phyloP scores from a whole-genome alignment of 2,888 invertebrate species.

The Formica aserva region DNA sequence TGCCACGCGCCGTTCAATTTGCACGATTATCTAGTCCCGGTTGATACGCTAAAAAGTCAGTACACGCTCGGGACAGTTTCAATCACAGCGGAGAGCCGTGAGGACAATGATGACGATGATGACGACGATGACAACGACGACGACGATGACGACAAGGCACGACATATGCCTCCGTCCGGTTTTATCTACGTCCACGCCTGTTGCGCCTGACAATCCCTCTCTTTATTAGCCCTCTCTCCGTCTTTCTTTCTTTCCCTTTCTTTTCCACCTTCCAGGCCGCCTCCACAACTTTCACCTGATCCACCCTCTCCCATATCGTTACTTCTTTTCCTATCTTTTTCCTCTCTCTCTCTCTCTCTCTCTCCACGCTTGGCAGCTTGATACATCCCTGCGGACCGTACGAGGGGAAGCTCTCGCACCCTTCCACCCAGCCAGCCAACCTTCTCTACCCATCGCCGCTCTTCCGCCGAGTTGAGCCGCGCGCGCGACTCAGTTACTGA shows the following conservation, averaged over 20 bases:
- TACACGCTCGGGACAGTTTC: constrained; percentile 30
- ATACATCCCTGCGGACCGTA: constrained; percentile 49
- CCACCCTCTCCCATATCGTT: constrained; percentile 21
- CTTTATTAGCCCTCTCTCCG: constrained; percentile 40
- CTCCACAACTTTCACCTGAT: constrained; percentile 19
- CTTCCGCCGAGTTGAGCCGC: constrained; percentile 48
- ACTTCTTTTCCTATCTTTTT: not conserved
- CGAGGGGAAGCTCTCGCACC: constrained; percentile 49
- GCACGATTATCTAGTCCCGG: constrained; percentile 44
- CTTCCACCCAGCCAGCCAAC: constrained; percentile 52
- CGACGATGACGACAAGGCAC: not conserved
- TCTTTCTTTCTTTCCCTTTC: constrained; percentile 18
- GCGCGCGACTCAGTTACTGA: constrained; percentile 58
- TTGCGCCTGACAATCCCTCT: constrained; percentile 39
- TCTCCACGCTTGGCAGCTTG: constrained; percentile 2
- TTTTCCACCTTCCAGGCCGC: not conserved
- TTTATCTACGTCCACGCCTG: constrained; percentile 42
- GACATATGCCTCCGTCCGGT: constrained; percentile 9
- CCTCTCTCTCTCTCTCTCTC: not conserved
- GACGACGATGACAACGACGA: not conserved
- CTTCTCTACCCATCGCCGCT: constrained; percentile 36
- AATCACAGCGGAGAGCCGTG: constrained; percentile 5
- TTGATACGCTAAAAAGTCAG: constrained; percentile 31
- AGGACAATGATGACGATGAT: not conserved
- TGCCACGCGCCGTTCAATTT: constrained; percentile 46